phyloP scores from a whole-genome alignment of 2,888 invertebrate species.

The Philereme vetulata region DNA sequence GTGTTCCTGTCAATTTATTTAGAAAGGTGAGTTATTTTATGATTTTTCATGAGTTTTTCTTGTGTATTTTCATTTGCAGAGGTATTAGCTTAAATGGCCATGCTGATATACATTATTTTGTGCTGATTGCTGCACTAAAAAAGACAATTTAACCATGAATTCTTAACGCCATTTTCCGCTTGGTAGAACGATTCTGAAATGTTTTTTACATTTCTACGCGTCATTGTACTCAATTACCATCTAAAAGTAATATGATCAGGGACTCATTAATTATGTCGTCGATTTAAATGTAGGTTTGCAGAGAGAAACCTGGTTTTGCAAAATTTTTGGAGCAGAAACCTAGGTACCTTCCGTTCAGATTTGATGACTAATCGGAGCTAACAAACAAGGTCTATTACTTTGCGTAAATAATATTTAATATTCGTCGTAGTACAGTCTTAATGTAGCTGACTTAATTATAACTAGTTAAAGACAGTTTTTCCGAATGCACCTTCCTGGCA shows the following conservation, averaged over 20 bases:
- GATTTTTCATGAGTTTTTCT: conserved; percentile 40
- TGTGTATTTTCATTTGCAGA: conserved; percentile 26
- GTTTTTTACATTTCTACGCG: conserved; percentile 59
- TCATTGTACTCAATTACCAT: conserved; percentile 37
- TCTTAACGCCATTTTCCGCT: conserved; percentile 79
- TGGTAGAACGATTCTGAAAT: conserved; percentile 62
- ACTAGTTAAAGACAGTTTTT: no score
- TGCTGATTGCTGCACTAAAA: conserved; percentile 21
- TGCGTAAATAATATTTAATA: conserved; percentile 39
- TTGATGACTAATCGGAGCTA: conserved; percentile 66
- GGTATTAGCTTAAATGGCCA: conserved; percentile 9
- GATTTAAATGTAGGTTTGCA: background rate
- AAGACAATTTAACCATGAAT: conserved; percentile 56
- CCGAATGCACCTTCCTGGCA: no score
- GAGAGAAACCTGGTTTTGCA: background rate
- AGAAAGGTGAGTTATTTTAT: conserved; percentile 74
- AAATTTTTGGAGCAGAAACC: conserved; percentile 14
- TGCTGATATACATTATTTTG: conserved; percentile 12
- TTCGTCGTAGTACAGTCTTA: conserved; percentile 26
- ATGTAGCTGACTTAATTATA: no score
- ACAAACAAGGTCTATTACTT: conserved; percentile 52
- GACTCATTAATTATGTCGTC: background rate
- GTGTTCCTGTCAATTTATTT: conserved; percentile 75
- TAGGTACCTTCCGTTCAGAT: conserved; percentile 50
- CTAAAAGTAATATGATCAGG: conserved; percentile 30